phyloP scores from a whole-genome alignment of 1,140 invertebrate species.

The Holcopasites calliopsidis region DNA sequence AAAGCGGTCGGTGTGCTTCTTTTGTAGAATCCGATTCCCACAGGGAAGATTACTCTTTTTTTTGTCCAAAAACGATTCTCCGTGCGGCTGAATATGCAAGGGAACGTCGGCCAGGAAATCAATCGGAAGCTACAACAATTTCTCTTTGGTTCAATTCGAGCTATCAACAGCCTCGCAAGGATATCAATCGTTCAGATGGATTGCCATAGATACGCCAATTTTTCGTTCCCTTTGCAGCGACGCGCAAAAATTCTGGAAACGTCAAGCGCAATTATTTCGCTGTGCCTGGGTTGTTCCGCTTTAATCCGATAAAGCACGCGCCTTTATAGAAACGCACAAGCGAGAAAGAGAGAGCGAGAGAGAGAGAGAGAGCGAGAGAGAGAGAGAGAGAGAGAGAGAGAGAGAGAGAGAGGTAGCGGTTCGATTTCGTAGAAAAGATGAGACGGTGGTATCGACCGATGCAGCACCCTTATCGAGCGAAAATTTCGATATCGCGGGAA shows the following conservation, averaged over 20 bases:
- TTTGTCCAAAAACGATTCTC: neutral
- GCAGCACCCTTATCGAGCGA: too few species aligned
- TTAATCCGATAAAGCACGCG: neutral
- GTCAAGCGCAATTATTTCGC: neutral
- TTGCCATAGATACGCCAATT: neutral
- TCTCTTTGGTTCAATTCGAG: slow-evolving; percentile 4
- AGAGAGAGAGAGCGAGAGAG: too few species aligned
- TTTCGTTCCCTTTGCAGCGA: neutral
- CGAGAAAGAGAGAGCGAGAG: too few species aligned
- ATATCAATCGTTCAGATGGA: neutral
- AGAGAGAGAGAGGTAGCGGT: too few species aligned
- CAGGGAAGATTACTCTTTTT: neutral
- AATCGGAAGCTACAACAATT: slow-evolving; percentile 20
- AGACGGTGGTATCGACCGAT: neutral
- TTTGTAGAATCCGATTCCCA: neutral
- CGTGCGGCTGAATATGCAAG: neutral
- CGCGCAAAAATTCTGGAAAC: neutral
- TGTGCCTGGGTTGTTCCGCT: neutral
- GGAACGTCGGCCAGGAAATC: neutral
- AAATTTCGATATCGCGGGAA: slow-evolving; percentile 1
- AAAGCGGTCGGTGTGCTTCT: neutral
- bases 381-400: too few species aligned
- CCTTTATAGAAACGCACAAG: neutral
- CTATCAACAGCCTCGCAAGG: neutral
- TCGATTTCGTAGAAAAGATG: neutral